Evolutionary conservation across 1,140 invertebrate genomes (phyloP).

Genomic region (Musca domestica): DNA sequence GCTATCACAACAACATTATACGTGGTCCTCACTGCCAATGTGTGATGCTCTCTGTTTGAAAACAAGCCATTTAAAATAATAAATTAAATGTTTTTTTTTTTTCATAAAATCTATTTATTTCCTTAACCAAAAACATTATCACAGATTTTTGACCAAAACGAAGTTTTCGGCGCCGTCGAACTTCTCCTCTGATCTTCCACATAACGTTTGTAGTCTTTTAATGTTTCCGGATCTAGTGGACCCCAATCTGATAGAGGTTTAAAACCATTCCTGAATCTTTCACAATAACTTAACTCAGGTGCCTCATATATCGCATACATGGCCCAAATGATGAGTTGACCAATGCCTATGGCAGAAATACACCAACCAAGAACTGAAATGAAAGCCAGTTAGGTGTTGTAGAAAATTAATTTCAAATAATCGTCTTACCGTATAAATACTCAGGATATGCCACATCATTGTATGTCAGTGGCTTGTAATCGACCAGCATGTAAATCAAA

Average conservation of each 20-base stretch:
- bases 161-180: too few species aligned
- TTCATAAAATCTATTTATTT: too few species aligned
- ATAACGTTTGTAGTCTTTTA: conserved; percentile 38
- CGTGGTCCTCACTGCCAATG: too few species aligned
- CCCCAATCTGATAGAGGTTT: conserved; percentile 59
- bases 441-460: conserved; percentile 55
- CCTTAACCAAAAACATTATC: too few species aligned
- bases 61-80: too few species aligned
- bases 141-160: too few species aligned
- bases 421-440: conserved; percentile 55
- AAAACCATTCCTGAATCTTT: conserved; percentile 56
- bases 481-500: conserved; percentile 62
- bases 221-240: conserved; percentile 47
- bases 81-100: too few species aligned
- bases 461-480: conserved; percentile 57
- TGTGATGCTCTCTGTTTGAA: too few species aligned
- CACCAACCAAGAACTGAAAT: conserved; percentile 59
- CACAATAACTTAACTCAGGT: conserved; percentile 37
- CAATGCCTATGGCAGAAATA: conserved; percentile 57
- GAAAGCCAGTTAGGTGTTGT: too few species aligned
- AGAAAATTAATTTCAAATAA: too few species aligned
- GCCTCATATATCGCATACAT: conserved; percentile 44
- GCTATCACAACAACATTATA: too few species aligned
- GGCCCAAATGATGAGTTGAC: conserved; percentile 61
- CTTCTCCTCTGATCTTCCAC: too few species aligned